Conservation (phyloP, 2,888 invertebrate species). For the Calameuta pallipes region DNA sequence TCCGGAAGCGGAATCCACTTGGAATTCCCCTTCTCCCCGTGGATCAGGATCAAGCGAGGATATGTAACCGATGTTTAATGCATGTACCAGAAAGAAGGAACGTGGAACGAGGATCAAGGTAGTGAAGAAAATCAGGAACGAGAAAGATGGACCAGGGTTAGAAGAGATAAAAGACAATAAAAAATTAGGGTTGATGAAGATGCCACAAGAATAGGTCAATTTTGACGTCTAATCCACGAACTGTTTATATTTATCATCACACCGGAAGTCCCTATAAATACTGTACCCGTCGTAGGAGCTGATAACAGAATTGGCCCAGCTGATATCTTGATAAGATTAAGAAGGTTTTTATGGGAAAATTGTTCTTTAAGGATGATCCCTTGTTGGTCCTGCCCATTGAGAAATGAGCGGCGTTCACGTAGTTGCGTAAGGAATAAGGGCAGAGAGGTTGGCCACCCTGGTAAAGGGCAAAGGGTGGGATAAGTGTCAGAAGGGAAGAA, state of each 20-base stretch:
- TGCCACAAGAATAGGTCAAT: neutral
- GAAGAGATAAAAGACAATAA: neutral
- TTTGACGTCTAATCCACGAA: neutral
- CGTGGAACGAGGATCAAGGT: constrained; percentile 26
- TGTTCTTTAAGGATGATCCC: neutral
- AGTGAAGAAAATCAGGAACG: neutral
- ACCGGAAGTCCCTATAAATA: neutral
- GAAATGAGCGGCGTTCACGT: constrained; percentile 14
- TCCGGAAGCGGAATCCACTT: neutral
- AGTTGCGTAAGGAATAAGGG: neutral
- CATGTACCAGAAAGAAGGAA: constrained; percentile 37
- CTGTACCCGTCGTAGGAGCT: neutral
- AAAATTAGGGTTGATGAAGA: neutral
- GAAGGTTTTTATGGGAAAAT: neutral
- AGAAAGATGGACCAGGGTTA: neutral
- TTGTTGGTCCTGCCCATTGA: neutral
- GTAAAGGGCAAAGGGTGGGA: neutral
- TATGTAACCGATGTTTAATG: constrained; percentile 42
- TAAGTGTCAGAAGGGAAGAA: constrained; percentile 8
- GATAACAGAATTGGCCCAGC: neutral
- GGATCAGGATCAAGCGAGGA: constrained; percentile 29
- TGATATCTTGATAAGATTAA: neutral
- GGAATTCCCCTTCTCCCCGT: neutral
- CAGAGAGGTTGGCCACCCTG: neutral
- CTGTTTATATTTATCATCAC: neutral